Base-by-base conservation (phyloP, 1,140 invertebrate species). In the Lethrus apterus region DNA sequence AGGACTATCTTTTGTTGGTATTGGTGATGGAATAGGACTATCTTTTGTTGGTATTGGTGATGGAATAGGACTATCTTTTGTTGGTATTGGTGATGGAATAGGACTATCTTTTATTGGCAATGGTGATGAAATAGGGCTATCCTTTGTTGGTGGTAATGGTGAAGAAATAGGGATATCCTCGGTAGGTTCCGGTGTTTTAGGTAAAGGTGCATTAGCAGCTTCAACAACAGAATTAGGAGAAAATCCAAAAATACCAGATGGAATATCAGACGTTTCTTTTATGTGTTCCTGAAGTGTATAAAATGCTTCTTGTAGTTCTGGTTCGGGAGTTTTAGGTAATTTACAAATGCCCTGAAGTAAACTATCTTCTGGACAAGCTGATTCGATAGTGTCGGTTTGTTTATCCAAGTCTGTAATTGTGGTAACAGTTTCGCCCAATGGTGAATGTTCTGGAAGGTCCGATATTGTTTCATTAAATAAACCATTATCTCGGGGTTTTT, bases 401-500 rank as follows among this genome's bases (percentile, higher is more conserved):
- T 52, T 58, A 47, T 62, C 59, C 24, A 62, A 46, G 40, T 60
- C 59, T 3, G 57, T 59, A 14, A 26, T 26, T 5, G 24, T 11
- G 2, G 40, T 8, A 41, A 32, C 42, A 15, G 5, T 29, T 44
- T 33, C 11, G 5, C 11, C 46, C 14, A 57, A 34, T 23, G 57
- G 54, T 49, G 50, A n/a, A 31, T 58, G 54, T 31, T 63, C 54
- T 18, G 52, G 51, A 4, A 59, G 36, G 51, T 59, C 54, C 8
- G 59, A 57, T 38, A 60, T 53, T 1, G 58, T 54, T 9, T 60
- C 58, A 46, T 59, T 32, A 14, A 58, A 53, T 10, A 33, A 11
- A 7, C 14, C 15, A 31, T 57, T 50, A 43, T 57, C 50, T 5
- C 54, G 49, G 10, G 46, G 49, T 32, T 55, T 68, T 51, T 72